These are phyloP conservation scores for Mongoloraphidia duomilia DNA, from an alignment of 2,888 invertebrate genomes.

Conservation along the genomic window DNA sequence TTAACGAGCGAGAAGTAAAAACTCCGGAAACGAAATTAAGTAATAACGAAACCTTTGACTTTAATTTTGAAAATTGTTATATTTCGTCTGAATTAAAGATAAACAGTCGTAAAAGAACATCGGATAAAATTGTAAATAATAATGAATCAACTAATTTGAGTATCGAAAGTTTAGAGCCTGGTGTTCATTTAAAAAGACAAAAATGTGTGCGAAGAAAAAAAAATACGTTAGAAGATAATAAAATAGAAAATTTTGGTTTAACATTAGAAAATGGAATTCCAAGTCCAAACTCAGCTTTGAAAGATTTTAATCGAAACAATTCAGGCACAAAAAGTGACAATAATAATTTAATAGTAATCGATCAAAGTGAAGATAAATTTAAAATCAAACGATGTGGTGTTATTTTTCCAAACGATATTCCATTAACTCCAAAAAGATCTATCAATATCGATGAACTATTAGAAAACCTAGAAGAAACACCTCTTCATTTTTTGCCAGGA, in stretches of 20 bases:
- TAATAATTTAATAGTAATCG: conserved; percentile 8
- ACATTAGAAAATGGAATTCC: conserved; percentile 5
- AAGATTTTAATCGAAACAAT: conserved; percentile 1
- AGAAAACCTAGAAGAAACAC: conserved; percentile 9
- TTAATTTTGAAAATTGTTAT: conserved; percentile 7
- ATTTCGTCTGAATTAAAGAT: conserved; percentile 6
- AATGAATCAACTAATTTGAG: conserved; percentile 7
- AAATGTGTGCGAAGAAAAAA: conserved; percentile 39
- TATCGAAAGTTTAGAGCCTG: conserved; percentile 17
- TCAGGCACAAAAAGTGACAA: conserved; percentile 1
- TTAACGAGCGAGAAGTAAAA: conserved; percentile 36
- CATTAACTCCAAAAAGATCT: neutral
- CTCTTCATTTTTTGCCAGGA: conserved; percentile 2
- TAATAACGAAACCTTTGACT: conserved; percentile 7
- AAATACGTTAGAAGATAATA: conserved; percentile 9
- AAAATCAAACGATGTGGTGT: conserved; percentile 13
- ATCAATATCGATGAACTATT: conserved; percentile 6
- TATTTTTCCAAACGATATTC: conserved; percentile 7
- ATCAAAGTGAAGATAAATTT: conserved; percentile 1
- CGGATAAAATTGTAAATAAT: neutral
- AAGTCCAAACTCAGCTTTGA: conserved; percentile 3
- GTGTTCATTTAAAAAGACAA: conserved; percentile 35
- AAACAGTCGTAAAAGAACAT: conserved; percentile 9
- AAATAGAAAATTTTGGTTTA: conserved; percentile 11
- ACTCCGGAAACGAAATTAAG: conserved; percentile 28